These are phyloP conservation scores for Formicarius rufipectus DNA, from an alignment of 2,113 vertebrate genomes.

Conservation along the genomic window DNA sequence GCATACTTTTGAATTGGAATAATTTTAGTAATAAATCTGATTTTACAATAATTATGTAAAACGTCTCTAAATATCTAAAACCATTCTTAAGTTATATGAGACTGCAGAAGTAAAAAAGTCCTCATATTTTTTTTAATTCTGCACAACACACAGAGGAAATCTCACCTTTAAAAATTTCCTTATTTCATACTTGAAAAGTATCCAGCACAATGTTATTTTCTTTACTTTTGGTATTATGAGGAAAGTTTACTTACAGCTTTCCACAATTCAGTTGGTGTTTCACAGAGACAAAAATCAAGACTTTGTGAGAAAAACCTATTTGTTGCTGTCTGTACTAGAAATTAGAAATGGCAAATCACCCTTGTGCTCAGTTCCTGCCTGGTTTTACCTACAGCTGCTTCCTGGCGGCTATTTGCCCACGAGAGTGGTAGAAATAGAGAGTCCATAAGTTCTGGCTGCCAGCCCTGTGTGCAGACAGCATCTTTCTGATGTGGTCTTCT, in stretches of 20 bases:
- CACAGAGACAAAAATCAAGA: not conserved
- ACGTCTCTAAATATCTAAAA: not conserved
- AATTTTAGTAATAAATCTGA: not conserved
- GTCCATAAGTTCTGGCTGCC: not conserved
- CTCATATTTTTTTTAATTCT: not conserved
- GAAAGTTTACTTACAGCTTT: not conserved
- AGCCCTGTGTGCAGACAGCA: not conserved
- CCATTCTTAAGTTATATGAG: not conserved
- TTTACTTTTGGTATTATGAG: not conserved
- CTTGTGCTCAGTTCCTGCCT: not conserved
- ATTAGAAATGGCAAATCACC: not conserved
- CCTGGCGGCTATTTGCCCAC: not conserved
- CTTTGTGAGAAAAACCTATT: not conserved
- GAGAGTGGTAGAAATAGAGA: not conserved
- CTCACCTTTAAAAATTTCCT: not conserved
- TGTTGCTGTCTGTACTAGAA: not conserved
- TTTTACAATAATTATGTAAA: not conserved
- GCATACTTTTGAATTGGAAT: not conserved
- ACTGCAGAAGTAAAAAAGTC: not conserved
- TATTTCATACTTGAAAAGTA: not conserved
- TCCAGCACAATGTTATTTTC: not conserved
- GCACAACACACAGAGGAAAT: not conserved
- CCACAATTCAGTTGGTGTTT: not conserved
- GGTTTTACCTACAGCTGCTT: not conserved
- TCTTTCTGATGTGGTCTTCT: not conserved